These are phyloP conservation scores for Psilopogon haemacephalus DNA, from an alignment of 2,113 vertebrate species.

Conservation along the genomic window DNA sequence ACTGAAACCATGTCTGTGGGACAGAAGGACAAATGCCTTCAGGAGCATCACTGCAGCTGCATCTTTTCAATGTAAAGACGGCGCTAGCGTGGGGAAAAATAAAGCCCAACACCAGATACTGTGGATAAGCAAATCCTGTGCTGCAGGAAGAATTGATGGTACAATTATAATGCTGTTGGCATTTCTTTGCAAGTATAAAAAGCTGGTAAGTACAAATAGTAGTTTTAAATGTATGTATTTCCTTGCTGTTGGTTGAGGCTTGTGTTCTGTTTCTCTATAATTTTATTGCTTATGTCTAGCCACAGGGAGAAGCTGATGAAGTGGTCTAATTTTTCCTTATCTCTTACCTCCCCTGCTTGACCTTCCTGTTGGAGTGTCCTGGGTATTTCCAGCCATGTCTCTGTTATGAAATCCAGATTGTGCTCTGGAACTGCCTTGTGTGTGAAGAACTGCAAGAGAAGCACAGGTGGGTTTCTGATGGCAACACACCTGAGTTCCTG, in stretches of 20 bases:
- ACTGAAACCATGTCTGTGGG: slow-evolving; percentile 47
- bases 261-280: not conserved
- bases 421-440: not conserved
- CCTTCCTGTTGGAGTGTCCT: slow-evolving; percentile 23
- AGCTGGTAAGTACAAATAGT: not conserved
- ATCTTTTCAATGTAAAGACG: slow-evolving; percentile 16
- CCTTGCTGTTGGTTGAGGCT: not conserved
- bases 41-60: slow-evolving; percentile 20
- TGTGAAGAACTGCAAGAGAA: slow-evolving; percentile 20
- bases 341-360: slow-evolving; percentile 24
- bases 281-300: slow-evolving; percentile 23
- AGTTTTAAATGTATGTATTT: not conserved
- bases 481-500: not conserved
- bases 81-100: not conserved
- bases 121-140: not conserved
- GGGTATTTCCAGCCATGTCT: not conserved
- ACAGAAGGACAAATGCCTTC: slow-evolving; percentile 40
- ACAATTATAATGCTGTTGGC: not conserved
- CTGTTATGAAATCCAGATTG: slow-evolving; percentile 39
- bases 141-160: not conserved
- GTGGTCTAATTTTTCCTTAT: slow-evolving; percentile 32
- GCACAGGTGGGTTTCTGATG: slow-evolving; percentile 42
- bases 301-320: slow-evolving; percentile 26
- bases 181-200: not conserved
- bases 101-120: not conserved